A percentile compares a stretch with the other conserved stretches of the same genome.
phyloP scores from a whole-genome alignment of 2,797 vertebrate genomes.

The Macropodus opercularis region DNA sequence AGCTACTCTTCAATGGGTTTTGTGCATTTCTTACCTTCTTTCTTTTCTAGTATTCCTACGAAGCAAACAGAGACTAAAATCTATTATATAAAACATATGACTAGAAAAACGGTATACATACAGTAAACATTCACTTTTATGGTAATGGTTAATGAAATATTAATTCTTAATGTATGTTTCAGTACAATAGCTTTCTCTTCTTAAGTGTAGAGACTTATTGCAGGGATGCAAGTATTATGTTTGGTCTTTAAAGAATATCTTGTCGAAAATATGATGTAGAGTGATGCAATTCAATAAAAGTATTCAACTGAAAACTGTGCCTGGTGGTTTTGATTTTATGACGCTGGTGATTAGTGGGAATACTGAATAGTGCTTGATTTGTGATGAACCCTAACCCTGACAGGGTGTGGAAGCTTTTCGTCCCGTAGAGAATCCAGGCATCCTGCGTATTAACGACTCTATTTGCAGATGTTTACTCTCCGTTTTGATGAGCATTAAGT shows the following conservation, averaged over 20 bases:
- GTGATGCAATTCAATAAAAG: conserved; percentile 85
- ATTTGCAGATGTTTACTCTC: conserved; percentile 4
- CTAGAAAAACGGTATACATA: conserved; percentile 72
- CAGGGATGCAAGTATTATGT: conserved; percentile 87
- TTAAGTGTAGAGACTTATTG: conserved; percentile 83
- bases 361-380: background rate
- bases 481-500: conserved; percentile 3
- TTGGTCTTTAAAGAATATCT: conserved; percentile 83
- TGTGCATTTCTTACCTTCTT: conserved; percentile 84
- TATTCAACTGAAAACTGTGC: conserved; percentile 58
- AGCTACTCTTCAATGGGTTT: conserved; percentile 83
- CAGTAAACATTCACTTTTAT: conserved; percentile 83
- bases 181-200: conserved; percentile 83
- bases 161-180: conserved; percentile 86
- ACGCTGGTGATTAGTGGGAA: background rate
- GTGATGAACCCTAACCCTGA: no score
- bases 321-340: conserved; percentile 28
- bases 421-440: background rate
- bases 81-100: conserved; percentile 73
- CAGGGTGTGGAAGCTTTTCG: background rate
- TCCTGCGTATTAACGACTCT: background rate
- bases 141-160: conserved; percentile 84
- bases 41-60: conserved; percentile 84
- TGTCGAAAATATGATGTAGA: conserved; percentile 88
- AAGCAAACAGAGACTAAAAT: conserved; percentile 73